Evolutionary conservation across 2,888 invertebrate genomes (phyloP).

Genomic region (Baccha elongata): DNA sequence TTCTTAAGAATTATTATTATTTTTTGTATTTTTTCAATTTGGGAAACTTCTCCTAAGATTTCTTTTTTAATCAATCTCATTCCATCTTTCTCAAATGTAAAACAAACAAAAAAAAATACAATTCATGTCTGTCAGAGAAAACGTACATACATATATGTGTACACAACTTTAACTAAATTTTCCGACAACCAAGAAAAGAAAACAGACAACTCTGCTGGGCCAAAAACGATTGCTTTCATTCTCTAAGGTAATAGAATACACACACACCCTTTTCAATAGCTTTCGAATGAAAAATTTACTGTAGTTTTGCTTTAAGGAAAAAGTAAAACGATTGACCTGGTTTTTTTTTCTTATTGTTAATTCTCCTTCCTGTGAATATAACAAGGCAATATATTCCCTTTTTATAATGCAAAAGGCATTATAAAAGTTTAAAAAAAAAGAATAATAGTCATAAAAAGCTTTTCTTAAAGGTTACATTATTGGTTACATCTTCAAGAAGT

Average conservation of each 20-base stretch:
- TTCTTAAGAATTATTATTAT: constrained; percentile 24
- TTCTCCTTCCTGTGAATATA: neutral
- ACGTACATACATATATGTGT: neutral
- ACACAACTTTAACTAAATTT: constrained; percentile 24
- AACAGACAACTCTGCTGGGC: constrained; percentile 9
- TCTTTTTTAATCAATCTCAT: constrained; percentile 30
- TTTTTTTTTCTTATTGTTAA: neutral
- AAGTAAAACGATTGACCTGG: constrained; percentile 31
- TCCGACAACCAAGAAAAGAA: constrained; percentile 22
- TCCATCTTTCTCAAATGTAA: neutral
- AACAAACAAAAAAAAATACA: neutral
- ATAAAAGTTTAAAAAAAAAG: constrained; percentile 8
- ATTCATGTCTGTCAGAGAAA: neutral
- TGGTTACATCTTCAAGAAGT: neutral
- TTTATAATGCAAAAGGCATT: constrained; percentile 24
- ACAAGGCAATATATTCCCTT: constrained; percentile 11
- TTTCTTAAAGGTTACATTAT: constrained; percentile 9
- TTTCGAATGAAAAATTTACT: constrained; percentile 34
- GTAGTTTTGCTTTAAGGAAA: constrained; percentile 9
- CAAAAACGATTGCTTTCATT: constrained; percentile 5
- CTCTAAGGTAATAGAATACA: constrained; percentile 5
- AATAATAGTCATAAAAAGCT: constrained; percentile 7
- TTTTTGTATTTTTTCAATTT: constrained; percentile 31
- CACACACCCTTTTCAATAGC: constrained; percentile 7
- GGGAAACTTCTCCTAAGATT: constrained; percentile 20